phyloP scores from a whole-genome alignment of 2,113 vertebrate genomes.

The Aegotheles bennettii region DNA sequence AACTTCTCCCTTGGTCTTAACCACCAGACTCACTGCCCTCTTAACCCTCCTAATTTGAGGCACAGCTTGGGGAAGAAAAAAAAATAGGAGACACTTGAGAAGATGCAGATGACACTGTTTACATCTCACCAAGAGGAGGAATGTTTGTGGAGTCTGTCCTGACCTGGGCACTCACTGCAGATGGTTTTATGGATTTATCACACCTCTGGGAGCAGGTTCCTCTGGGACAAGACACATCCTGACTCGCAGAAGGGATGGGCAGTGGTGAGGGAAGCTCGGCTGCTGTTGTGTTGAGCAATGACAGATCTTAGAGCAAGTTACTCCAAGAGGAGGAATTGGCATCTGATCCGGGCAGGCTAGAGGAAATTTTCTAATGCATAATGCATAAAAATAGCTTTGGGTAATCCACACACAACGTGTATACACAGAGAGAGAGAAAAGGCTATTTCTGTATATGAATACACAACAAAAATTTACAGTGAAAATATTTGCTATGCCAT shows the following conservation, averaged over 20 bases:
- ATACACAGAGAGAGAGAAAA: neutral
- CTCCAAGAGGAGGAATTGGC: neutral
- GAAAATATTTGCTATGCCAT: neutral
- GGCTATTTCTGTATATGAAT: neutral
- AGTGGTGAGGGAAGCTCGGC: neutral
- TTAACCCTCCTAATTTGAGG: neutral
- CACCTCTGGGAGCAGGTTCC: neutral
- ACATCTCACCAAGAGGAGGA: neutral
- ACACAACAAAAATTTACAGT: neutral
- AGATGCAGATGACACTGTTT: neutral
- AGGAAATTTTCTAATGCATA: neutral
- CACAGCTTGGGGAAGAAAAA: neutral
- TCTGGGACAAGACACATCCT: neutral
- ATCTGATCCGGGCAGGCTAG: neutral
- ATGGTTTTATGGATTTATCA: neutral
- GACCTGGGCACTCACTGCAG: neutral
- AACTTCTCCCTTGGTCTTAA: neutral
- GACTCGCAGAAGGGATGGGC: rapidly evolving
- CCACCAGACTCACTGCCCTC: neutral
- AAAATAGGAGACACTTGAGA: neutral
- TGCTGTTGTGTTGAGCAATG: neutral
- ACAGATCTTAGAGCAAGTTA: neutral
- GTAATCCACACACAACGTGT: neutral
- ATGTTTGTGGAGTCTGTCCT: neutral
- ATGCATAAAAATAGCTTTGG: neutral